phyloP scores from a whole-genome alignment of 1,140 invertebrate species.

The Laupala kohalensis region DNA sequence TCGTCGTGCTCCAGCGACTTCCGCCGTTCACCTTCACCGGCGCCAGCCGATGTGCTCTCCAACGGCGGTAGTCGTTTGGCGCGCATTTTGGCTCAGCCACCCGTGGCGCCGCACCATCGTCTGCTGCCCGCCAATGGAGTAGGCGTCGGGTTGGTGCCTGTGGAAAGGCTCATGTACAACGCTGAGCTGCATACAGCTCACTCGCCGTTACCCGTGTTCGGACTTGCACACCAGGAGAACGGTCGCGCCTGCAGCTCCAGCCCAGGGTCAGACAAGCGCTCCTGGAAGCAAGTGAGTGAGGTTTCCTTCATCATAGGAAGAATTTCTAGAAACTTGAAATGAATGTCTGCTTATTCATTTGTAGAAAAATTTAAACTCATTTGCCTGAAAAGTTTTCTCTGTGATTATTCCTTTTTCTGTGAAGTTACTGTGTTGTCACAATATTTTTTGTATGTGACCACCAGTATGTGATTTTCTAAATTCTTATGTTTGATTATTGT shows the following conservation, averaged over 20 bases:
- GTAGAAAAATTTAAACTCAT: too few species aligned
- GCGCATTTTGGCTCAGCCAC: constrained; percentile 33
- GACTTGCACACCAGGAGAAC: constrained; percentile 4
- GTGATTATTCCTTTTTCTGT: neutral
- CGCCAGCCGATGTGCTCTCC: neutral
- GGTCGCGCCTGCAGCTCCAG: constrained; percentile 31
- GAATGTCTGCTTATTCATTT: neutral
- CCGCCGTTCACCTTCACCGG: neutral
- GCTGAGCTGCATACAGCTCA: constrained; percentile 4
- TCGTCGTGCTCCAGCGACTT: constrained; percentile 8
- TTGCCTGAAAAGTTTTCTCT: neutral
- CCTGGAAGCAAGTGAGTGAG: constrained; percentile 33
- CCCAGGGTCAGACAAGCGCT: constrained; percentile 41
- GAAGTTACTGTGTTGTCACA: too few species aligned
- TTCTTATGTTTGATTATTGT: too few species aligned
- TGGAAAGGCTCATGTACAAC: constrained; percentile 46
- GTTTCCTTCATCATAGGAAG: too few species aligned
- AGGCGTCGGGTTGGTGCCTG: constrained; percentile 31
- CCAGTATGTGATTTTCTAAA: too few species aligned
- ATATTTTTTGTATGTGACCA: too few species aligned
- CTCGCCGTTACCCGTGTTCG: constrained; percentile 10
- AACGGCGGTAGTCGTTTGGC: constrained; percentile 25
- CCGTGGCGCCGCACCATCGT: constrained; percentile 5
- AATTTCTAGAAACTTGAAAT: neutral
- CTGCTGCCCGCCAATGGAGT: constrained; percentile 15